phyloP scores from a whole-genome alignment of 1,140 invertebrate species.

The Mactra quadrangularis region DNA sequence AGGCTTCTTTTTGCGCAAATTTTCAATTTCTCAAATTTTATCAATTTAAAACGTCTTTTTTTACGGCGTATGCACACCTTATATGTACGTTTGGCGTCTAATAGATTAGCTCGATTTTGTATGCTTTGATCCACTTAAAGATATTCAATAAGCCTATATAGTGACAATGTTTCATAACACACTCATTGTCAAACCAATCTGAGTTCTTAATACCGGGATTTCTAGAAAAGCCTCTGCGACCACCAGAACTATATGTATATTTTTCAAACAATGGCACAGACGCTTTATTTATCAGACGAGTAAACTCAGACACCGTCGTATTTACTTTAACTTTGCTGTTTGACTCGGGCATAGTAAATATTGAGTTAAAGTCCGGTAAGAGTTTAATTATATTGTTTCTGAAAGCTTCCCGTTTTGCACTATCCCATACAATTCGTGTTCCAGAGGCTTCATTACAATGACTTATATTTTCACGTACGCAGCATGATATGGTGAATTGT shows the following conservation, averaged over 20 bases:
- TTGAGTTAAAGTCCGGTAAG: not conserved
- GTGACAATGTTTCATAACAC: not conserved
- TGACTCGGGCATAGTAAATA: not conserved
- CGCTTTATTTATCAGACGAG: not conserved
- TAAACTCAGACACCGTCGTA: not conserved
- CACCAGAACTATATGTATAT: not conserved
- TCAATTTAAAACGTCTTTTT: not conserved
- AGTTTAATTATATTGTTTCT: not conserved
- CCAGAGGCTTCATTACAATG: not conserved
- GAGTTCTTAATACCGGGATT: not conserved
- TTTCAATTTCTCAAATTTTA: constrained; percentile 10
- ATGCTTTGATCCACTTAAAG: not conserved
- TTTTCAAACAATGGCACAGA: not conserved
- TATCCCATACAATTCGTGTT: not conserved
- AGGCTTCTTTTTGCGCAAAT: not conserved
- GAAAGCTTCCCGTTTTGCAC: not conserved
- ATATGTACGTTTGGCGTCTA: not conserved
- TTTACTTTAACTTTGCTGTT: not conserved
- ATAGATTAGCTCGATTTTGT: not conserved
- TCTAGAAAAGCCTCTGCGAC: too few species aligned
- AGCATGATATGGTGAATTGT: not conserved
- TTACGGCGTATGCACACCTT: not conserved
- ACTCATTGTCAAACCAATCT: constrained; percentile 5
- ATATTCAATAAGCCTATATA: not conserved
- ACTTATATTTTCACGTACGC: not conserved